Percentiles rank a stretch among this genome's conserved stretches.
Evolutionary conservation across 1,140 invertebrate species (phyloP).

Genomic region (Calephelis nemesis): DNA sequence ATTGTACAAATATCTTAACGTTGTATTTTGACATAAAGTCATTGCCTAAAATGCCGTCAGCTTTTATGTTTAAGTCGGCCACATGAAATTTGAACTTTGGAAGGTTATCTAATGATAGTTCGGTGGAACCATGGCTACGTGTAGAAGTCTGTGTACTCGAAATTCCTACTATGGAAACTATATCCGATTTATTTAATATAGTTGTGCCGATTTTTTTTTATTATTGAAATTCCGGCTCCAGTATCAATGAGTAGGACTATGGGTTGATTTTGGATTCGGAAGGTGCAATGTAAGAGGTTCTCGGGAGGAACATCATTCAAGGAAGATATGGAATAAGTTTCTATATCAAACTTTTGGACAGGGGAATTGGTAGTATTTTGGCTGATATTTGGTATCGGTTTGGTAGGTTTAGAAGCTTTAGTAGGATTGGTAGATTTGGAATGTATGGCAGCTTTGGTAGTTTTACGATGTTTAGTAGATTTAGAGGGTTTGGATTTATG

Average conservation of each 20-base stretch:
- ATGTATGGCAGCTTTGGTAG: too few species aligned
- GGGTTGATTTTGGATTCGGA: neutral
- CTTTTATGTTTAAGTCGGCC: slow-evolving; percentile 36
- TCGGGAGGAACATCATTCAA: neutral
- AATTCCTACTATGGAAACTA: slow-evolving; percentile 24
- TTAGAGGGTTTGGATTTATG: too few species aligned
- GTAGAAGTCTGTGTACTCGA: slow-evolving; percentile 19
- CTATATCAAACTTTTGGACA: neutral
- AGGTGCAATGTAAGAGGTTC: slow-evolving; percentile 18
- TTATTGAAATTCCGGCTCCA: slow-evolving; percentile 24
- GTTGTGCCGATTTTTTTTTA: slow-evolving; percentile 23
- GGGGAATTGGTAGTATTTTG: neutral
- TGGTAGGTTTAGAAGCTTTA: too few species aligned
- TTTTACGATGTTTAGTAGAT: too few species aligned
- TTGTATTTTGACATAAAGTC: slow-evolving; percentile 43
- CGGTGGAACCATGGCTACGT: slow-evolving; percentile 25
- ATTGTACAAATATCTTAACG: slow-evolving; percentile 34
- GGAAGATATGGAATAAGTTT: neutral
- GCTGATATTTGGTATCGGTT: too few species aligned
- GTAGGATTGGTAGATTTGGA: too few species aligned
- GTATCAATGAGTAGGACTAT: slow-evolving; percentile 19
- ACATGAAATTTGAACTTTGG: slow-evolving; percentile 37
- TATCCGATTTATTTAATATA: slow-evolving; percentile 18
- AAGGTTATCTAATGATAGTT: slow-evolving; percentile 36
- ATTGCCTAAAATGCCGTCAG: slow-evolving; percentile 43